Evolutionary conservation across 30 jellyfish, hydroid and myxozoan genomes (phyloP).

Genomic region (Aurelia coerulea): DNA sequence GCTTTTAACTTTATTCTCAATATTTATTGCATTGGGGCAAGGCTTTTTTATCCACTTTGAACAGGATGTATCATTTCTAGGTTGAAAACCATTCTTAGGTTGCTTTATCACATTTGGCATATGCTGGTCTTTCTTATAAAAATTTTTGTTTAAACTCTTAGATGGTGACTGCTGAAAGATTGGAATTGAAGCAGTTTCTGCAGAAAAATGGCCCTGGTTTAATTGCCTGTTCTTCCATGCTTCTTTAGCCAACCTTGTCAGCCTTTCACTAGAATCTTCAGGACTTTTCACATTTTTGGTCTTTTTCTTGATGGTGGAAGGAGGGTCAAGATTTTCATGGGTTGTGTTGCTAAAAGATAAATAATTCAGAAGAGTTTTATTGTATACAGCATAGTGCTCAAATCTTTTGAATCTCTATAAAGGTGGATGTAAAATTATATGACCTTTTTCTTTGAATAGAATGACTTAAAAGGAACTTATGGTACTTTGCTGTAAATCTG

Average conservation of each 20-base stretch:
- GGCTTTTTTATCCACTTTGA: neutral
- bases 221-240: slow-evolving; percentile 33
- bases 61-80: neutral
- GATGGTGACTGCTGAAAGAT: neutral
- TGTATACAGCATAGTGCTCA: no score
- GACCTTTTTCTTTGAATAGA: no score
- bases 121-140: neutral
- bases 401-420: no score
- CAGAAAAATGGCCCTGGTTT: neutral
- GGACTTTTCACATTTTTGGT: neutral
- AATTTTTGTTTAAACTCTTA: neutral
- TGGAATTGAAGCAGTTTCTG: neutral
- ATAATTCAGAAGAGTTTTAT: no score
- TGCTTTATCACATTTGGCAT: no score
- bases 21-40: neutral
- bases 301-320: no score
- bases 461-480: no score
- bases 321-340: no score
- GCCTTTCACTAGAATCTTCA: slow-evolving; percentile 38
- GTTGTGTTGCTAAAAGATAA: no score
- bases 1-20: neutral
- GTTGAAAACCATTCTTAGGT: neutral
- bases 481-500: no score
- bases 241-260: slow-evolving; percentile 48
- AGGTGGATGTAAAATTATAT: no score